Evolutionary conservation across 2,113 vertebrate genomes (phyloP).

Genomic region (Podocnemis expansa): DNA sequence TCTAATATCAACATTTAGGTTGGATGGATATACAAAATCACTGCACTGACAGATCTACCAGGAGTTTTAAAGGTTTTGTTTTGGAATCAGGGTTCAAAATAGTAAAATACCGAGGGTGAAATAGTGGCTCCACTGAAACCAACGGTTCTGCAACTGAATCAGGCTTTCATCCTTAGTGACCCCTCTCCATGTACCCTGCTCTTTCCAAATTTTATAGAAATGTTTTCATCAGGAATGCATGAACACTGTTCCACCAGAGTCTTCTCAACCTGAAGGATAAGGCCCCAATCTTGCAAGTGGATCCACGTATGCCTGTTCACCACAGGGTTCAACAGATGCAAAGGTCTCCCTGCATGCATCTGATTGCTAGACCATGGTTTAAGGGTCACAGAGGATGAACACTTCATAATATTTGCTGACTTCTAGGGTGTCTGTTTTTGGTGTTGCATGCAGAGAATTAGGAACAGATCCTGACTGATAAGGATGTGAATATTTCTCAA

Average conservation of each 20-base stretch:
- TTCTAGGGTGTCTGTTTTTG: not conserved
- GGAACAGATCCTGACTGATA: not conserved
- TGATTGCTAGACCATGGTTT: not conserved
- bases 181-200: not conserved
- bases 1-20: not conserved
- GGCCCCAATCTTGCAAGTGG: not conserved
- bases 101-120: not conserved
- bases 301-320: not conserved
- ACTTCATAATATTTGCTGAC: not conserved
- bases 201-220: not conserved
- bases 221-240: not conserved
- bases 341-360: not conserved
- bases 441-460: not conserved
- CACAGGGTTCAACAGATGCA: fast-evolving
- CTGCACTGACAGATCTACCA: not conserved
- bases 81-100: not conserved
- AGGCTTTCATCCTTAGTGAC: not conserved
- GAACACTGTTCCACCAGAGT: not conserved
- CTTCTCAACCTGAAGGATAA: not conserved
- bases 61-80: not conserved
- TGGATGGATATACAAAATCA: not conserved
- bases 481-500: not conserved
- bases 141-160: fast-evolving
- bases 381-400: not conserved
- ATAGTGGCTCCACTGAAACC: not conserved